Evolutionary conservation across 2,797 vertebrate genomes (phyloP), one percentile per base, ranked within the genome.

Genomic region (Eptatretus atami): DNA sequence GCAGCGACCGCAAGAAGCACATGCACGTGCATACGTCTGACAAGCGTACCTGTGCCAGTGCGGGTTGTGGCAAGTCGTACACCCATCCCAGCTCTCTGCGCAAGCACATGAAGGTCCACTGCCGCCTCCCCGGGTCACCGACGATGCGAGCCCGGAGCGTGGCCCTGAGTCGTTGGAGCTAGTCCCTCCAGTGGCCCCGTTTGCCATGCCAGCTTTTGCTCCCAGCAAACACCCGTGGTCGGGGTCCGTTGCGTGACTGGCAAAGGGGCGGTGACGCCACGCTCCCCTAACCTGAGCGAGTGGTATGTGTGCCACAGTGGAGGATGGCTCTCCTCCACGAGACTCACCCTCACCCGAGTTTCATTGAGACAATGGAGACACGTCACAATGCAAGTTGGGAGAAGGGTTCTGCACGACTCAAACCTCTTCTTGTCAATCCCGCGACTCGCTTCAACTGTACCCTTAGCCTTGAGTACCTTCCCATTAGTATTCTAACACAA

Each of bases 31-130:
- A 95, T 73, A 96, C 88, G 70, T 87, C 83, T 1, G 88, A 96
- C 76, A 96, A 96, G 75, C 88, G 66, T 96, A 96, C 76, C 86
- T 87, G 76, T 96, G 88, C 76, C 94, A n/a, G 94, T 96, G 53
- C 76, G 87, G 60, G 88, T 70, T 86, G 87, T 63, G 84, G 87
- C 76, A 90, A 90, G 67, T 88, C 83, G 52, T 90, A 90, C 74
- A 90, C 85, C 1, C 85, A 90, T 71, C 84, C 85, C 10, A 90
- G 84, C 73, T 90, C 85, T 2, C 76, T 90, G 73, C 76, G 84
- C 52, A 95, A 94, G 67, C 88, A 95, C 78, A 95, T 94, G 87
- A 94, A 95, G 68, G 82, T 94, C 65, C 88, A 95, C 70, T 94
- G 86, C 82, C 93, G 94, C 73, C 92, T 86, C 1, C 83, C 88